A percentile compares a stretch with the other conserved stretches of the same genome.
Evolutionary conservation across 2,113 vertebrate species (phyloP).

Genomic region (Microcebus tavaratra): DNA sequence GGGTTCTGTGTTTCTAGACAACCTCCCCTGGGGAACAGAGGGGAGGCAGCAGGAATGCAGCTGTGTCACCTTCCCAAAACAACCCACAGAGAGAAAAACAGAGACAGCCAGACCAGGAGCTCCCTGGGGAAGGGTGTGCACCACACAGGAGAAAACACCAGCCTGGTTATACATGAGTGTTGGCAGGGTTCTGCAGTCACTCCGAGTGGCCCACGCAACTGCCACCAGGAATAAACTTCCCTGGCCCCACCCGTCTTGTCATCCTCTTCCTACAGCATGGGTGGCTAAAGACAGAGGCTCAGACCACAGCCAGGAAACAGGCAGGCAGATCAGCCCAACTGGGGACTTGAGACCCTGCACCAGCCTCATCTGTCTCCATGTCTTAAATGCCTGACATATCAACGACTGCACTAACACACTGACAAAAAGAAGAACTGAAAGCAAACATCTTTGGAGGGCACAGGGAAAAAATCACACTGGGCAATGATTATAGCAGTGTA

Average conservation of each 20-base stretch:
- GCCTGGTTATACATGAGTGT: too few relatives aligned
- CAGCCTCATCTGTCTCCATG: not conserved
- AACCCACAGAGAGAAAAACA: not conserved
- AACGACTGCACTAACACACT: too few relatives aligned
- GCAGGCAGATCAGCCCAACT: not conserved
- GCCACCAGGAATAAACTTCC: not conserved
- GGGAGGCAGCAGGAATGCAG: not conserved
- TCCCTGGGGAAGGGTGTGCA: not conserved
- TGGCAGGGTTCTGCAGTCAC: not conserved
- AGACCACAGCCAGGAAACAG: not conserved
- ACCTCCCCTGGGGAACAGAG: not conserved
- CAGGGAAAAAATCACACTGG: rapidly evolving
- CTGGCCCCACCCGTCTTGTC: not conserved
- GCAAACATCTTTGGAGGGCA: not conserved
- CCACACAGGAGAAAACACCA: not conserved
- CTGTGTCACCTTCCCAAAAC: conserved; percentile 4
- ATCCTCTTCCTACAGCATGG: not conserved
- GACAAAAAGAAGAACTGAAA: not conserved
- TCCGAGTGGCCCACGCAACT: not conserved
- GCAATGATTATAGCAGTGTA: rapidly evolving
- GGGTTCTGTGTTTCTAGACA: conserved; percentile 17
- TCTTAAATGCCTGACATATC: not conserved
- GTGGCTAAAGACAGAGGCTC: not conserved
- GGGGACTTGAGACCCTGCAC: too few relatives aligned
- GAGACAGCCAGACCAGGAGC: not conserved